Percentiles rank a stretch among this genome's conserved stretches.
These are phyloP conservation scores for Plecturocebus donacophilus DNA, from an alignment of 2,113 vertebrate species.

Conservation along the genomic window DNA sequence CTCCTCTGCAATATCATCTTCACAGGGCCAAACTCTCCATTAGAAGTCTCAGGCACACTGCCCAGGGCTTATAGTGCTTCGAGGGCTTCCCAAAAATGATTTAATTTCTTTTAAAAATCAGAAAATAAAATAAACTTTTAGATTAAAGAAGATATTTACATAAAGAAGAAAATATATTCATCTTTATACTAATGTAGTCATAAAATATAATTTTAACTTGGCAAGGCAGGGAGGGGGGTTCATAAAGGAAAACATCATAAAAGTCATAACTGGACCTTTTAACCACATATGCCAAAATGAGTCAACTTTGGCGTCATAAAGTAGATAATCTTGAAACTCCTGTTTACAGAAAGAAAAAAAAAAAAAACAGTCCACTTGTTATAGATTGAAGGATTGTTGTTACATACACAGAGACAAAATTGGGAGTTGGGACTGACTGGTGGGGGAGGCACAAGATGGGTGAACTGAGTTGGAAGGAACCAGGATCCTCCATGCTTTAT, in stretches of 20 bases:
- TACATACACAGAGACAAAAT: not conserved
- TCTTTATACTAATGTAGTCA: not conserved
- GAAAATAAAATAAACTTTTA: not conserved
- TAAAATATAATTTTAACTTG: not conserved
- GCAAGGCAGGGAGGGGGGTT: not conserved
- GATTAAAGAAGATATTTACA: not conserved
- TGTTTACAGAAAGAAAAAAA: constrained; percentile 12
- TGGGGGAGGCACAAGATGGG: not conserved
- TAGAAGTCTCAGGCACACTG: not conserved
- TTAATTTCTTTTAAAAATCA: not conserved
- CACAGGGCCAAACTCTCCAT: not conserved
- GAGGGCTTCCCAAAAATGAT: not conserved
- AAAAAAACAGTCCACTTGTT: not conserved
- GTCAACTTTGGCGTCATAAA: not conserved
- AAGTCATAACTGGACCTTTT: not conserved
- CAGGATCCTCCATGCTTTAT: not conserved
- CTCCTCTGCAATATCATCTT: rapidly evolving
- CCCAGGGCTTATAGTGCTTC: not conserved
- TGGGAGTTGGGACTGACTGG: not conserved
- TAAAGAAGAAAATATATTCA: not conserved
- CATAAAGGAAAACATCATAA: not conserved
- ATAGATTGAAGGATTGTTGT: not conserved
- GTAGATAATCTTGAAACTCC: not conserved
- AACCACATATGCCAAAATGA: not conserved
- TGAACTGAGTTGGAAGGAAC: not conserved